Evolutionary conservation across 2,797 vertebrate genomes (phyloP).

Genomic region (Lagothrix lagotricha): DNA sequence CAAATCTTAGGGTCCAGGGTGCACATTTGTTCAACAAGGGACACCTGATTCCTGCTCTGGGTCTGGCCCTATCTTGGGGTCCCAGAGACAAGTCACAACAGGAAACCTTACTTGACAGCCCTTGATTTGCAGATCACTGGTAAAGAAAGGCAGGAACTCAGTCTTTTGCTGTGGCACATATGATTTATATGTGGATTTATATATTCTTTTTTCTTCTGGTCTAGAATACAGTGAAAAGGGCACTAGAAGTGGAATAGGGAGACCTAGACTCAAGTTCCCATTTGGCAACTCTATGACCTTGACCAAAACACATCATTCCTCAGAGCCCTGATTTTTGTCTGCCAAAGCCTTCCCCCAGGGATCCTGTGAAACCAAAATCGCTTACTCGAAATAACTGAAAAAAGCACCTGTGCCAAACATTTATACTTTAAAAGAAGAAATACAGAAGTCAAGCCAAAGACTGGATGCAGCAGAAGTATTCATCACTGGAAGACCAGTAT

Average conservation of each 20-base stretch:
- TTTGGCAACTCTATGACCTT: background rate
- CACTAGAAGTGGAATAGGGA: background rate
- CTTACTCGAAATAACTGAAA: background rate
- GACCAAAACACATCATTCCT: background rate
- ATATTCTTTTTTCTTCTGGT: background rate
- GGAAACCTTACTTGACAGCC: background rate
- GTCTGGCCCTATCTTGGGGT: background rate
- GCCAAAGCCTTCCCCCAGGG: background rate
- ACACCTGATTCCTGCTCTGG: background rate
- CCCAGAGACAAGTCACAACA: background rate
- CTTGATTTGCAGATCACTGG: background rate
- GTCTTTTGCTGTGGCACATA: background rate
- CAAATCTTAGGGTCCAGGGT: background rate
- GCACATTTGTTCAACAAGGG: background rate
- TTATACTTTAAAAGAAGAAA: background rate
- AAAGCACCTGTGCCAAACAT: background rate
- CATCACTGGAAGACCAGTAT: background rate
- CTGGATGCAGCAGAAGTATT: background rate
- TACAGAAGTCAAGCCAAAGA: background rate
- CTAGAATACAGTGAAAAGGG: background rate
- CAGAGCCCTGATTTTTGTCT: background rate
- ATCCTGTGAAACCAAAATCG: conserved; percentile 16
- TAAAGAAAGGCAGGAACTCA: background rate
- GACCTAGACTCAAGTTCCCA: background rate
- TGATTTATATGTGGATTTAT: background rate